phyloP scores from a whole-genome alignment of 1,140 invertebrate genomes.

The Danaus plexippus region DNA sequence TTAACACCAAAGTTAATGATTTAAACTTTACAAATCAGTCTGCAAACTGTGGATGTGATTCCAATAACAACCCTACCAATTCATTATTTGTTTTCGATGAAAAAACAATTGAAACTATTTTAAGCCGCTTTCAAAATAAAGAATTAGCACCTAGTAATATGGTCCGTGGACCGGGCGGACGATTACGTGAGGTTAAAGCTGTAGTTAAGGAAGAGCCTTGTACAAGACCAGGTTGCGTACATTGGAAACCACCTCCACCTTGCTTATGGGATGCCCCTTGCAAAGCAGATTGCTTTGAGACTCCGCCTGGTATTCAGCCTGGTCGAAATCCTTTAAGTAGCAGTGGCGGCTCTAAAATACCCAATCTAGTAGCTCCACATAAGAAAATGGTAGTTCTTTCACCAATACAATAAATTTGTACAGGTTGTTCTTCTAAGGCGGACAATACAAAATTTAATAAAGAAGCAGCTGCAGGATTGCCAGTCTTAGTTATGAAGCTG shows the following conservation, averaged over 20 bases:
- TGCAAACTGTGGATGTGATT: slow-evolving; percentile 1
- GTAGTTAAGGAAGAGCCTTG: slow-evolving; percentile 36
- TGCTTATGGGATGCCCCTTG: slow-evolving; percentile 51
- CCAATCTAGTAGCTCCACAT: slow-evolving; percentile 8
- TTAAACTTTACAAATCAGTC: slow-evolving; percentile 1
- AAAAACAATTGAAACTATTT: slow-evolving; percentile 31
- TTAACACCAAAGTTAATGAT: slow-evolving; percentile 7
- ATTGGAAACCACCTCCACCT: slow-evolving; percentile 48
- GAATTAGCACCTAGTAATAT: slow-evolving; percentile 23
- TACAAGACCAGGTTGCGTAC: slow-evolving; percentile 44
- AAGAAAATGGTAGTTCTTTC: slow-evolving; percentile 34
- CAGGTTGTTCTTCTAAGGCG: slow-evolving; percentile 44
- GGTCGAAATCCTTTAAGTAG: slow-evolving; percentile 31
- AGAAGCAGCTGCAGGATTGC: slow-evolving; percentile 34
- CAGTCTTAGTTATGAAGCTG: slow-evolving; percentile 57
- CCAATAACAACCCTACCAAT: background rate
- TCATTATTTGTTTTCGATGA: slow-evolving; percentile 36
- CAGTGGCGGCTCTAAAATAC: slow-evolving; percentile 23
- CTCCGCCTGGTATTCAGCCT: slow-evolving; percentile 35
- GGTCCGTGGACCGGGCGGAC: slow-evolving; percentile 23
- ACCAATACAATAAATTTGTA: slow-evolving; percentile 29
- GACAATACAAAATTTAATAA: slow-evolving; percentile 1
- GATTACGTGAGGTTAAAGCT: slow-evolving; percentile 20
- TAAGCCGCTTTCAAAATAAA: slow-evolving; percentile 40
- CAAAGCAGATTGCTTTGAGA: slow-evolving; percentile 53